Conservation (phyloP, 2,888 invertebrate species). For the Didymodactylos carnosus region DNA sequence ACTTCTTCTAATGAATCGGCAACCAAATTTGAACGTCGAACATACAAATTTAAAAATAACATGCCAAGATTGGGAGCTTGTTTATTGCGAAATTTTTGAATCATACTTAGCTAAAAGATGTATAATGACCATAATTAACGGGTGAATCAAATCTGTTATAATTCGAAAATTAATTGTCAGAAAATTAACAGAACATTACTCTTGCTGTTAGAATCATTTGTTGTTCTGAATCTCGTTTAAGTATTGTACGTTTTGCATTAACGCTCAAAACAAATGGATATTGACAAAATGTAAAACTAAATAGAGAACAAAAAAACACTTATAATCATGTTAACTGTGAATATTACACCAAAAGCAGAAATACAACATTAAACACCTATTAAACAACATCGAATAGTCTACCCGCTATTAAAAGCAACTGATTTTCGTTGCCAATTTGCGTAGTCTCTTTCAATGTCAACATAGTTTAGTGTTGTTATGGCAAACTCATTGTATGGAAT, state of each 20-base stretch:
- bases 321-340: too few species aligned
- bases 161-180: not conserved
- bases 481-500: not conserved
- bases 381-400: too few species aligned
- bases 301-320: conserved; percentile 11
- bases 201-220: conserved; percentile 46
- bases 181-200: conserved; percentile 23
- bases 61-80: conserved; percentile 44
- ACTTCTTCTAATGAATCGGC: conserved; percentile 45
- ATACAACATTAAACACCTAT: too few species aligned
- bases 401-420: not conserved
- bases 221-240: conserved; percentile 43
- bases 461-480: not conserved
- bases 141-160: too few species aligned
- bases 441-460: not conserved
- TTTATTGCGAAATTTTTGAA: conserved; percentile 36
- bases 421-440: not conserved
- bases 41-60: conserved; percentile 43
- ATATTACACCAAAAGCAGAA: too few species aligned
- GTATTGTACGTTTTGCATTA: conserved; percentile 42
- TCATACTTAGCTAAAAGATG: not conserved
- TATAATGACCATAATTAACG: too few species aligned
- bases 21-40: conserved; percentile 41
- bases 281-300: conserved; percentile 44
- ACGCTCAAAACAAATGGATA: conserved; percentile 46